Evolutionary conservation across 2,797 vertebrate genomes (phyloP).

Genomic region (Ctenopoma kingsleyae): DNA sequence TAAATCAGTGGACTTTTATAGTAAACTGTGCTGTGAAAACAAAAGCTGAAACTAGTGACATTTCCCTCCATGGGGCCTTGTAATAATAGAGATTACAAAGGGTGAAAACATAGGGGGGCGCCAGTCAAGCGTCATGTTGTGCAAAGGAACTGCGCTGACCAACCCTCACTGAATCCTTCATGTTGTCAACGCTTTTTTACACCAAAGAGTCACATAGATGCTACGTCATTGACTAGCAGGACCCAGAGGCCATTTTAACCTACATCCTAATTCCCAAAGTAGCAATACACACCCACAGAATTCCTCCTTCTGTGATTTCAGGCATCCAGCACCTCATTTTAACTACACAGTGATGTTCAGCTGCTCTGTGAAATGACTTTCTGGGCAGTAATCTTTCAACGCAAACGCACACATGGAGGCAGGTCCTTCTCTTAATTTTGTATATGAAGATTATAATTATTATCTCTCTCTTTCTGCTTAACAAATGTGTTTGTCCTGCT

Average conservation of each 20-base stretch:
- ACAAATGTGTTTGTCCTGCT: conserved; percentile 2
- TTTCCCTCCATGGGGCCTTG: neutral
- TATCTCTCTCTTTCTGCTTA: neutral
- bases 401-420: neutral
- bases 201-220: conserved; percentile 17
- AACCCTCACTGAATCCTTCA: conserved; percentile 9
- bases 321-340: conserved; percentile 19
- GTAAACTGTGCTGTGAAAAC: neutral
- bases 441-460: conserved; percentile 6
- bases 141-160: conserved; percentile 6
- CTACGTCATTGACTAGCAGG: conserved; percentile 1
- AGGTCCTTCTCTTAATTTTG: neutral
- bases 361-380: conserved; percentile 1
- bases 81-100: conserved; percentile 17
- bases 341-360: conserved; percentile 10
- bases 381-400: neutral
- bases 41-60: neutral
- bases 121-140: neutral
- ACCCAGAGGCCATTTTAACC: conserved; percentile 19
- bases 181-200: conserved; percentile 9
- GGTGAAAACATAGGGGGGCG: neutral
- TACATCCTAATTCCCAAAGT: conserved; percentile 40
- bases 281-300: conserved; percentile 35
- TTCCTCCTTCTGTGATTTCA: conserved; percentile 27
- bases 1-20: neutral